These are phyloP conservation scores for Megalurothrips usitatus DNA, from an alignment of 2,888 invertebrate species.

Conservation along the genomic window DNA sequence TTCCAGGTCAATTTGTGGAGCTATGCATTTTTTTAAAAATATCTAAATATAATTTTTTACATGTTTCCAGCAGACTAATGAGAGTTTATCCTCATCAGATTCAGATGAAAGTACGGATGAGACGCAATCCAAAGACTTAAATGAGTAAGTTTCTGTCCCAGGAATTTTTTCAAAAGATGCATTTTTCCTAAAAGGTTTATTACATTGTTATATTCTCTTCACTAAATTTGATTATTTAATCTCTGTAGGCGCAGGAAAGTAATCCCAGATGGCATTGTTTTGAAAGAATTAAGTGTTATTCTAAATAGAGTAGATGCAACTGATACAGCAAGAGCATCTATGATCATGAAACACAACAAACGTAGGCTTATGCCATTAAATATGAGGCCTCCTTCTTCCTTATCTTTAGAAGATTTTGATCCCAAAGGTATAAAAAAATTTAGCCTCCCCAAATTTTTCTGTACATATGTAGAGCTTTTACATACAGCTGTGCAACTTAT, in stretches of 20 bases:
- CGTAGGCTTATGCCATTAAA: background rate
- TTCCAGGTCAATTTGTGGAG: background rate
- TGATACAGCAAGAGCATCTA: background rate
- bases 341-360: background rate
- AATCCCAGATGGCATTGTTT: background rate
- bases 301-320: background rate
- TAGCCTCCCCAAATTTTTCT: background rate
- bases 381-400: background rate
- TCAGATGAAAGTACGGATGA: background rate
- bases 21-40: background rate
- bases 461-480: background rate
- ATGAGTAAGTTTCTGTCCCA: background rate
- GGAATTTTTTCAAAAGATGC: background rate
- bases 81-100: background rate
- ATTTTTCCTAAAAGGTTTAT: background rate
- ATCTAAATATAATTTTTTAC: background rate
- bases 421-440: background rate
- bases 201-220: background rate
- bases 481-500: background rate
- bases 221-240: background rate
- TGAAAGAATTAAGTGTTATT: background rate
- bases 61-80: background rate
- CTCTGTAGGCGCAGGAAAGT: background rate
- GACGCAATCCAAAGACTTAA: background rate
- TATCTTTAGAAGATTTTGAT: background rate